Evolutionary conservation across 2,113 vertebrate species (phyloP), one percentile per base, ranked within the genome.

Genomic region (Glareola pratincola): DNA sequence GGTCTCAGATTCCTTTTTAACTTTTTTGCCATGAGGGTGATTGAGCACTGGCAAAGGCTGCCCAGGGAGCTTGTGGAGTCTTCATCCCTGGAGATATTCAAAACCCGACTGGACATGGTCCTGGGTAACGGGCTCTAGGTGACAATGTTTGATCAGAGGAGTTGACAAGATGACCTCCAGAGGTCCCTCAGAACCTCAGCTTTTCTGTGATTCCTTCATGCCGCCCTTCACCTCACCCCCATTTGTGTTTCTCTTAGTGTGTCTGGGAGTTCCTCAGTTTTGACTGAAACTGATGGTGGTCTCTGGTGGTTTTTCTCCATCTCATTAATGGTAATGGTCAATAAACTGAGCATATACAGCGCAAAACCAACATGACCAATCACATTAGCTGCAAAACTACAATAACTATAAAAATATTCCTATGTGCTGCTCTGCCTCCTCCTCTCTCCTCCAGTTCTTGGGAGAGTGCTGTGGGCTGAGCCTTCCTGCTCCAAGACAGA

Each of bases 191-290:
- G 24, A 50, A 20, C 23, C 14, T 81, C n/a, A 59, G 1, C 21
- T 41, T 26, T 81, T 54, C 63, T 62, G 30, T 62, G 9, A 45
- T 36, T 84, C 45, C 27, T 80, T 71, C 39, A 64, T 60, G n/a
- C 6, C 0, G 2, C 20, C 23, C 30, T 63, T 21, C 6, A 36
- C 30, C 5, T 72, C 34, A 37, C 10, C 15, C 13, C 5, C 22
- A 29, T 41, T 71, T 74, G 20, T 69, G 4, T 19, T 82, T 60
- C 45, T 48, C 23, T n/a, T 64, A 39, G 21, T 0, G 1, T 21
- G 4, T 37, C 29, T 29, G 39, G 21, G 14, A 79, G 4, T 54
- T 53, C 26, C 16, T 79, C 27, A 5, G 8, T 72, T 72, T 43
- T 59, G 30, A 8, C 29, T 50, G 51, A 45, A 60, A 66, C 39